Conservation (phyloP, 2,797 vertebrate species). For the Erethizon dorsatum region DNA sequence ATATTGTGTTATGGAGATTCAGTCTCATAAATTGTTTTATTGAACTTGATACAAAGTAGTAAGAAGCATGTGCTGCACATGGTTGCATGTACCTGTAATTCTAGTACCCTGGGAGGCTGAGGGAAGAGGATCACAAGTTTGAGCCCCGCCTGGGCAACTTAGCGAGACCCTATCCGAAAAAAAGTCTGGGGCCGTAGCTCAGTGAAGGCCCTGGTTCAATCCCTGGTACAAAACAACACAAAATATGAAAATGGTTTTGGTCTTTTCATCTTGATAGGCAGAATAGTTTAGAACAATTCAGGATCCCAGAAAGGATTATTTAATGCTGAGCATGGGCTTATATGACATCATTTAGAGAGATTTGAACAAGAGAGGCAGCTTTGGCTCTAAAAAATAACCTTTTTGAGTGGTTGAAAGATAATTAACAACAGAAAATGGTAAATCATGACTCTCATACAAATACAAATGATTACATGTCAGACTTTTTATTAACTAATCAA, state of each 20-base stretch:
- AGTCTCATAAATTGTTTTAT: background rate
- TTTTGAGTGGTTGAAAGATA: slow-evolving; percentile 22
- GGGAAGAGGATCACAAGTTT: background rate
- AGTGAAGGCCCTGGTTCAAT: background rate
- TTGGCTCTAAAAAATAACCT: background rate
- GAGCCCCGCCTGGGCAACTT: background rate
- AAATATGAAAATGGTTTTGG: background rate
- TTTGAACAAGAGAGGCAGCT: background rate
- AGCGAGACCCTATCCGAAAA: background rate
- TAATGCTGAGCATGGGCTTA: background rate
- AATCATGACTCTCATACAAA: background rate
- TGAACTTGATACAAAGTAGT: background rate
- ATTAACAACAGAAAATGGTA: background rate
- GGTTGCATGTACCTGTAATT: background rate
- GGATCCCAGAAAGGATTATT: background rate
- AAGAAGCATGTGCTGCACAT: background rate
- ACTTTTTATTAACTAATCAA: slow-evolving; percentile 48
- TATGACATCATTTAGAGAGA: background rate
- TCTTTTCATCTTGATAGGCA: background rate
- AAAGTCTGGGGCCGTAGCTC: background rate
- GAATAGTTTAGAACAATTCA: background rate
- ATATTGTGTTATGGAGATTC: background rate
- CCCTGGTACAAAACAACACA: background rate
- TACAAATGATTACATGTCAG: background rate
- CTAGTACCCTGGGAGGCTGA: background rate